phyloP scores from a whole-genome alignment of 2,888 invertebrate species.

The Acrobeloides nanus region DNA sequence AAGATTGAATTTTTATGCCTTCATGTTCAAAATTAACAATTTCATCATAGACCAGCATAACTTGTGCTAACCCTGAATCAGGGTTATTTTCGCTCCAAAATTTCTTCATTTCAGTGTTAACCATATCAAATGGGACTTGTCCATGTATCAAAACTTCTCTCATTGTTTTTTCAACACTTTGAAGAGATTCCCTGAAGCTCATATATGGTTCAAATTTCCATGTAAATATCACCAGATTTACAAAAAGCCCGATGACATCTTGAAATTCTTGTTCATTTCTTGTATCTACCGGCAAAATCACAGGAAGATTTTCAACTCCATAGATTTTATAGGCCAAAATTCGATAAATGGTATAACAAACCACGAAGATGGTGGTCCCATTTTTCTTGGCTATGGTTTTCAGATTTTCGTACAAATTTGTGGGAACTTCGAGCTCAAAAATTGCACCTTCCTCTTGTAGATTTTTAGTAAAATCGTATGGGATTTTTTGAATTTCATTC shows the following conservation, averaged over 20 bases:
- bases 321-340: conserved; percentile 13
- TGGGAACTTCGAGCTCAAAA: no score
- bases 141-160: conserved; percentile 6
- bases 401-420: no score
- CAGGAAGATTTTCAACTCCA: conserved; percentile 4
- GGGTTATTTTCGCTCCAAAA: not conserved
- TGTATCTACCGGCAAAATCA: conserved; percentile 12
- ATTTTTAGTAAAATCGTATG: no score
- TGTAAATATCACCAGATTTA: conserved; percentile 8
- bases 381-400: no score
- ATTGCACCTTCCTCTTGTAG: no score
- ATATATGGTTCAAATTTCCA: not conserved
- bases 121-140: conserved; percentile 13
- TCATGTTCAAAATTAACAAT: no score
- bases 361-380: conserved; percentile 2
- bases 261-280: conserved; percentile 1
- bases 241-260: conserved; percentile 15
- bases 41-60: conserved; percentile 9
- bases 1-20: no score
- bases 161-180: not conserved
- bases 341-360: conserved; percentile 9
- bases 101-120: conserved; percentile 13
- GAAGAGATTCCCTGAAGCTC: not conserved
- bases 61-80: not conserved
- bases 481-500: no score